These are phyloP conservation scores for Cataglyphis hispanica DNA, from an alignment of 1,140 invertebrate species.

Conservation along the genomic window DNA sequence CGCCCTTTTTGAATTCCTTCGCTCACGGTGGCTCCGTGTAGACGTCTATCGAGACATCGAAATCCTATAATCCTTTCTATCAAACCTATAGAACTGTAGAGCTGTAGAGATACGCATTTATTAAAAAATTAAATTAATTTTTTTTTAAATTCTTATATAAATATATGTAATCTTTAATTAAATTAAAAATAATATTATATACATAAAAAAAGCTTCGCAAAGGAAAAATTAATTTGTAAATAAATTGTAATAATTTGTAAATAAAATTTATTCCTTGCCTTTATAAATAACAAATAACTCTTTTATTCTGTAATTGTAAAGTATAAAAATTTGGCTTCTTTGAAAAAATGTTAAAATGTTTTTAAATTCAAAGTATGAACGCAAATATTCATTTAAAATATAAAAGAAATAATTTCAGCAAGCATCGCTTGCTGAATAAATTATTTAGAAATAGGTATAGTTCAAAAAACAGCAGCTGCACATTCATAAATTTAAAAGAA, in stretches of 20 bases:
- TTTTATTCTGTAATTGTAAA: neutral
- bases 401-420: neutral
- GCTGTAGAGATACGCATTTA: neutral
- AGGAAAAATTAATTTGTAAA: neutral
- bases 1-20: constrained; percentile 72
- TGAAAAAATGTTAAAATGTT: neutral
- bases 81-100: neutral
- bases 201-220: neutral
- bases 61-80: constrained; percentile 23
- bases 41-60: constrained; percentile 27
- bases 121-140: constrained; percentile 29
- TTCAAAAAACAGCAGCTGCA: neutral
- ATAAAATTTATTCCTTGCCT: neutral
- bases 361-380: neutral
- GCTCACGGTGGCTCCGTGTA: constrained; percentile 14
- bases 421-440: neutral
- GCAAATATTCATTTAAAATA: neutral
- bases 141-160: neutral
- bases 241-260: neutral
- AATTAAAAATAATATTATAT: neutral
- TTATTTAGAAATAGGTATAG: neutral
- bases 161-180: neutral
- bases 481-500: neutral
- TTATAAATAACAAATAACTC: neutral
- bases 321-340: neutral